phyloP scores from a whole-genome alignment of 2,113 vertebrate species.

The Phaethornis superciliosus region DNA sequence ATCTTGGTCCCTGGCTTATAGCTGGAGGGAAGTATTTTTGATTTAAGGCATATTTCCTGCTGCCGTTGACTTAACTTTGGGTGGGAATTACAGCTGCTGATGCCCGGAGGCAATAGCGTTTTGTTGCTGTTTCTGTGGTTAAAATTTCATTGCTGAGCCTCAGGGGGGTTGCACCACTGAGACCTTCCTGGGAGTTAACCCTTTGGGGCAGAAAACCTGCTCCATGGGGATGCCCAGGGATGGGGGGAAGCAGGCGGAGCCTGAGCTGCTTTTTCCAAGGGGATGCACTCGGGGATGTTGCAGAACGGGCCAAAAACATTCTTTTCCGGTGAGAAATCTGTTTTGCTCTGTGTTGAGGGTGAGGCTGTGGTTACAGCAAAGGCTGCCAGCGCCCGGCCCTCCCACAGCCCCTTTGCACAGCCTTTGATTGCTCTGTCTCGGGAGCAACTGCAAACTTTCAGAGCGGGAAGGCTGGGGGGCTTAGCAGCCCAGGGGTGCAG shows the following conservation, averaged over 20 bases:
- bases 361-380: neutral
- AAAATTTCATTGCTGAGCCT: neutral
- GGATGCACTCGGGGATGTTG: neutral
- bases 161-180: accelerated
- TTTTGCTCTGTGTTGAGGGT: neutral
- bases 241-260: neutral
- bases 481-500: neutral
- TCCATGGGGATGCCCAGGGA: accelerated
- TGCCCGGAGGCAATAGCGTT: accelerated
- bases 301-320: slow-evolving; percentile 38
- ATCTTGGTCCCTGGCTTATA: neutral
- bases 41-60: neutral
- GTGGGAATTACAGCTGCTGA: neutral
- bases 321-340: slow-evolving; percentile 44
- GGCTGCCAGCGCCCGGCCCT: neutral
- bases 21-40: neutral
- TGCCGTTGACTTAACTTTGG: neutral
- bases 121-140: neutral
- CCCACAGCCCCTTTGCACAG: neutral
- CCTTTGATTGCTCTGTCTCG: neutral
- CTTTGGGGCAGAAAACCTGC: neutral
- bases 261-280: neutral
- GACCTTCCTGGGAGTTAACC: accelerated
- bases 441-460: accelerated
- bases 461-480: neutral